phyloP scores from a whole-genome alignment of 2,797 vertebrate genomes.

The Cossypha heuglini region DNA sequence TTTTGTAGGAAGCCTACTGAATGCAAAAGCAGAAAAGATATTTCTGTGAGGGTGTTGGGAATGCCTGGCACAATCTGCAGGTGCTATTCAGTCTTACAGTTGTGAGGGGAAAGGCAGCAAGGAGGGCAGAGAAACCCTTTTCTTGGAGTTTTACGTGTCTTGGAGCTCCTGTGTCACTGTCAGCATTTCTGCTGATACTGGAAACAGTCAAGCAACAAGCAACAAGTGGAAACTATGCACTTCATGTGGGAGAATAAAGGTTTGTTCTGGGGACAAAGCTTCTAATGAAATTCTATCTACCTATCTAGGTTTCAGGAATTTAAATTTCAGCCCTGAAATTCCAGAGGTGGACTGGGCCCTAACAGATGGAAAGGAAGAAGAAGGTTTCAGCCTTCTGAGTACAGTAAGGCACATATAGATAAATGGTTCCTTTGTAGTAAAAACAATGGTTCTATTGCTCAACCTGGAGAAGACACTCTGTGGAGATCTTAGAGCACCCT shows the following conservation, averaged over 20 bases:
- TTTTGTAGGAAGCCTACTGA: background rate
- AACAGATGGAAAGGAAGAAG: background rate
- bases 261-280: background rate
- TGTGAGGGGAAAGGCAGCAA: background rate
- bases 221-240: background rate
- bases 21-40: background rate
- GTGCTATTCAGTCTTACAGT: background rate
- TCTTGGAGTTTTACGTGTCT: background rate
- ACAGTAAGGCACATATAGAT: background rate
- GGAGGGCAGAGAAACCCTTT: background rate
- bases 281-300: background rate
- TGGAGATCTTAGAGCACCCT: background rate
- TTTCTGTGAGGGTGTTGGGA: background rate
- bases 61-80: background rate
- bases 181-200: background rate
- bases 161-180: background rate
- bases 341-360: background rate
- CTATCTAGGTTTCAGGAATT: background rate
- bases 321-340: background rate
- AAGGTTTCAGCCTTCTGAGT: background rate
- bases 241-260: background rate
- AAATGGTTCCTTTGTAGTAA: background rate
- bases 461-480: too few relatives aligned
- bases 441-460: background rate
- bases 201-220: background rate